Evolutionary conservation across 2,888 invertebrate species (phyloP), one percentile per base, ranked within the genome.

Genomic region (Mythimna vitellina): DNA sequence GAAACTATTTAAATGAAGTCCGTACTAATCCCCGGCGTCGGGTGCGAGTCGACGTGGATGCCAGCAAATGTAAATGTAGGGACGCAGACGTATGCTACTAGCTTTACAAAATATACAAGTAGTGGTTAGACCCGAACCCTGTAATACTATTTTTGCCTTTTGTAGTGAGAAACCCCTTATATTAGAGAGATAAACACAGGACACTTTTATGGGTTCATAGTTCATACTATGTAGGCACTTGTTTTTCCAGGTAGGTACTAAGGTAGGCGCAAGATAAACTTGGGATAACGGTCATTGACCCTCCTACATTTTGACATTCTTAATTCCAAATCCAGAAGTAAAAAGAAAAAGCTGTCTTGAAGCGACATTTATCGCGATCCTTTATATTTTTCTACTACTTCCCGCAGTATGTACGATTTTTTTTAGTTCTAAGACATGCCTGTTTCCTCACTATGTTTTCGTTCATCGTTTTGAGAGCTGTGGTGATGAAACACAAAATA

Each of bases 1-100:
- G 60, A 80, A 85, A 86, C 86, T 86, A 89, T 89, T 86, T 82
- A 85, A 89, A 89, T 89, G 78, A 86, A 86, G 77, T 77, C 81
- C 74, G 71, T 70, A 80, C 78, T 84, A 82, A 88, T 86, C 82
- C 82, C 76, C 58, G 75, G 65, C 70, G 64, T 20, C n/a, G 78
- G 67, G 76, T 63, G 65, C 73, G 72, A 29, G 29, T 29, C 29
- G 29, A 73, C 70, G 78, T 71, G 71, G 68, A 73, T 68, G 58
- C 65, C 63, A 82, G 46, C 72, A 56, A 67, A 76, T 49, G 32
- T 61, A 57, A 76, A 76, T 81, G 22, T 58, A 29, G 29, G 29
- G 29, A 22, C 58, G 17, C 10, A 20, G 25, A 54, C 54, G 32
- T 51, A 35, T 58, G 46, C 32, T 51, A 57, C 63, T 61, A 22